These are phyloP conservation scores for Drosophila atroscutellata DNA, from an alignment of 2,888 invertebrate genomes.

Conservation along the genomic window DNA sequence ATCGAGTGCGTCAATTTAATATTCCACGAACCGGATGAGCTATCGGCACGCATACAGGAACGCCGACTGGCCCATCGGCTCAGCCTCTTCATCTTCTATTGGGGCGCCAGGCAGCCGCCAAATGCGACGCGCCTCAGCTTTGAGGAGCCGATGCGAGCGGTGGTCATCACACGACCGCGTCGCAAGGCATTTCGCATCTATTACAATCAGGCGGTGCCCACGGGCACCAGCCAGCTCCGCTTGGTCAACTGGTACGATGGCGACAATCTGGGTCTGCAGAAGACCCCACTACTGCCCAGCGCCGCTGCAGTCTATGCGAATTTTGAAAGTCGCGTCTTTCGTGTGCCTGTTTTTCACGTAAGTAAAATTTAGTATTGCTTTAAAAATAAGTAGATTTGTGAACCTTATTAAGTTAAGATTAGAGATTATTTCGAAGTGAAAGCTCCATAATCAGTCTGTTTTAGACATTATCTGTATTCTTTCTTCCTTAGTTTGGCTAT, in stretches of 20 bases:
- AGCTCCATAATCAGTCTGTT: not conserved
- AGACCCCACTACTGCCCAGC: constrained; percentile 88
- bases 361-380: constrained; percentile 60
- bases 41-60: constrained; percentile 74
- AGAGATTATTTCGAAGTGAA: not conserved
- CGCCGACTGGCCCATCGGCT: constrained; percentile 81
- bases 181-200: constrained; percentile 87
- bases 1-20: constrained; percentile 84
- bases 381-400: not conserved
- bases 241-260: constrained; percentile 91
- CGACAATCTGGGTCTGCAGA: constrained; percentile 87
- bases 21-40: constrained; percentile 78
- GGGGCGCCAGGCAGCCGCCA: constrained; percentile 87
- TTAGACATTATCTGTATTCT: not conserved
- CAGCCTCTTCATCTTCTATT: constrained; percentile 89
- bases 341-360: constrained; percentile 91
- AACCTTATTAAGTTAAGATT: not conserved
- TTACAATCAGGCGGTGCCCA: constrained; percentile 89
- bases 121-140: constrained; percentile 78
- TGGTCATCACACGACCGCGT: constrained; percentile 88
- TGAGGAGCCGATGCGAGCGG: constrained; percentile 86
- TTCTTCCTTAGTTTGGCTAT: not conserved
- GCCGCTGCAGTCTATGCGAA: constrained; percentile 88
- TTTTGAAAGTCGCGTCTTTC: constrained; percentile 88
- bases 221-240: constrained; percentile 87